phyloP scores from a whole-genome alignment of 2,888 invertebrate genomes.

The Caenorhabditis sp. region DNA sequence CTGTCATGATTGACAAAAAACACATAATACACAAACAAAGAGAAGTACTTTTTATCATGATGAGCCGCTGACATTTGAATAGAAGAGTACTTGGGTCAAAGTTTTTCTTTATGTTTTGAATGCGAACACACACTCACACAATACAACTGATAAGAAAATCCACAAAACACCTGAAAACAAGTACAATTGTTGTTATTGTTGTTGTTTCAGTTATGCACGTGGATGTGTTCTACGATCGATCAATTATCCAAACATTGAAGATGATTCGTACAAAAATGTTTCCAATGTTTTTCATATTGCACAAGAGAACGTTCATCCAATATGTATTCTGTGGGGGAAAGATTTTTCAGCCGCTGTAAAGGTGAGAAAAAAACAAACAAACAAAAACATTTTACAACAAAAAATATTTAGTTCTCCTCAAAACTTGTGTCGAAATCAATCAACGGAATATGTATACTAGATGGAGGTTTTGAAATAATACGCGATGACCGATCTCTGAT shows the following conservation, averaged over 20 bases:
- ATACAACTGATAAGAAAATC: background rate
- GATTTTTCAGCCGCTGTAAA: slow-evolving; percentile 12
- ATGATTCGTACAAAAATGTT: slow-evolving; percentile 20
- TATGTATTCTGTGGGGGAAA: slow-evolving; percentile 43
- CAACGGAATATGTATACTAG: slow-evolving; percentile 43
- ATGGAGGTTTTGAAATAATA: slow-evolving; percentile 48
- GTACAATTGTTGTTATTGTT: background rate
- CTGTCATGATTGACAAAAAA: background rate
- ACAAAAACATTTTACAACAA: background rate
- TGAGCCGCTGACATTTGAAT: background rate
- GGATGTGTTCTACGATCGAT: slow-evolving; percentile 37
- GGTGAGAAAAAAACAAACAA: slow-evolving; percentile 26
- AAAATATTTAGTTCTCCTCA: slow-evolving; percentile 22
- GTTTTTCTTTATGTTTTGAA: background rate
- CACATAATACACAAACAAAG: background rate
- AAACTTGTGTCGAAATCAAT: slow-evolving; percentile 24
- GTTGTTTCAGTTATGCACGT: slow-evolving; percentile 35
- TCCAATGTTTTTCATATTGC: slow-evolving; percentile 26
- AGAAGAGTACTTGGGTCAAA: background rate
- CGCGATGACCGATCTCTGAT: slow-evolving; percentile 16
- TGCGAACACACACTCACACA: background rate
- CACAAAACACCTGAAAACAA: background rate
- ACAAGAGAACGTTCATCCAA: slow-evolving; percentile 39
- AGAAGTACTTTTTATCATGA: background rate
- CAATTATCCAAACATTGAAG: slow-evolving; percentile 36